phyloP scores from a whole-genome alignment of 2,888 invertebrate genomes.

The Himalopsyche japonica region DNA sequence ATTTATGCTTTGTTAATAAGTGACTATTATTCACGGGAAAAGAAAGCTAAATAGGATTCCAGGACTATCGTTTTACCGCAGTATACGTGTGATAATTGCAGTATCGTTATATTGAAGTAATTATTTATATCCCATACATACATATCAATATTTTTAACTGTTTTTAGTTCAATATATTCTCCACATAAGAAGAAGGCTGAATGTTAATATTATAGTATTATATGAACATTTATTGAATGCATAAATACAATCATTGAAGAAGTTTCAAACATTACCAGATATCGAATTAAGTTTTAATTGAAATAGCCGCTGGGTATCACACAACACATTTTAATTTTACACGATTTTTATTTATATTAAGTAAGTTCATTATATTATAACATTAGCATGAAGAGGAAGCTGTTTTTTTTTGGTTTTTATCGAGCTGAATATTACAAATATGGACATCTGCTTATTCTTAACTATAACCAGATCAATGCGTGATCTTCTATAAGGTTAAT shows the following conservation, averaged over 20 bases:
- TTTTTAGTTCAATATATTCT: too few species aligned
- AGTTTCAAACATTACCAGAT: too few species aligned
- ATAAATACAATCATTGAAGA: too few species aligned
- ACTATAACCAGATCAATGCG: background rate
- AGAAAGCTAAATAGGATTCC: background rate
- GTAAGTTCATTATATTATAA: background rate
- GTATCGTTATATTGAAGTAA: too few species aligned
- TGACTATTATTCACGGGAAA: background rate
- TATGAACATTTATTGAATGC: too few species aligned
- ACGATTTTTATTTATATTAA: background rate
- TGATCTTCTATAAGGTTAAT: slow-evolving; percentile 25
- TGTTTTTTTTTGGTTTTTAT: background rate
- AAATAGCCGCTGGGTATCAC: background rate
- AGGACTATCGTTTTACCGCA: too few species aligned
- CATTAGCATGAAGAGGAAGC: background rate
- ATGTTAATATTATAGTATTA: too few species aligned
- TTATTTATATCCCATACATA: too few species aligned
- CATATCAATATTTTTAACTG: too few species aligned
- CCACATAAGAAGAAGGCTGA: too few species aligned
- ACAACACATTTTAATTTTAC: background rate
- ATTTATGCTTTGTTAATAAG: background rate
- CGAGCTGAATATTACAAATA: too few species aligned
- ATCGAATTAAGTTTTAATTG: background rate
- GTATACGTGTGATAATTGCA: too few species aligned
- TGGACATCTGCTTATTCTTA: background rate